phyloP scores from a whole-genome alignment of 1,140 invertebrate genomes.

The Drosophila quadrilineata region DNA sequence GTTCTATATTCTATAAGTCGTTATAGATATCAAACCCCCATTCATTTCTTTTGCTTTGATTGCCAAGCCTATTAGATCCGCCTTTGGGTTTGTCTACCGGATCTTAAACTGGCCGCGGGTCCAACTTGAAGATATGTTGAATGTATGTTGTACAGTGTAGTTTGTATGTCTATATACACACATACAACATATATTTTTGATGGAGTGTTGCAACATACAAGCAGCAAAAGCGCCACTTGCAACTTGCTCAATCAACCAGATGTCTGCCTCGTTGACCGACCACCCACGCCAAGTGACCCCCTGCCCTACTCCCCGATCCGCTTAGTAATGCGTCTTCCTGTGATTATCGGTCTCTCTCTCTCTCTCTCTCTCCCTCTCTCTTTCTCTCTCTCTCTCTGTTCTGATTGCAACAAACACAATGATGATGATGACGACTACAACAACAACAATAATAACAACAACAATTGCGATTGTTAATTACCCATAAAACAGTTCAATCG shows the following conservation, averaged over 20 bases:
- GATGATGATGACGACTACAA: conserved; percentile 4
- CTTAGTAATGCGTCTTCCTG: background rate
- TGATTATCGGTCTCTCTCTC: too few relatives aligned
- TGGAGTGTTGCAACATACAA: conserved; percentile 7
- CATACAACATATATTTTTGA: background rate
- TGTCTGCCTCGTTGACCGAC: conserved; percentile 5
- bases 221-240: conserved; percentile 9
- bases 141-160: too few relatives aligned
- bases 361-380: too few relatives aligned
- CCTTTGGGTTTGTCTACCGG: too few relatives aligned
- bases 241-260: conserved; percentile 36
- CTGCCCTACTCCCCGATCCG: background rate
- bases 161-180: background rate
- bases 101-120: too few relatives aligned
- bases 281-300: background rate
- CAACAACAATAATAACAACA: conserved; percentile 15
- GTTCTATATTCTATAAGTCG: too few relatives aligned
- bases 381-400: too few relatives aligned
- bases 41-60: too few relatives aligned
- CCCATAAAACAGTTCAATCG: conserved; percentile 39
- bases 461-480: conserved; percentile 24
- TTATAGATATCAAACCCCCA: too few relatives aligned
- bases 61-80: too few relatives aligned
- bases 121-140: too few relatives aligned
- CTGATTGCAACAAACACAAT: too few relatives aligned